Conservation (phyloP, 2,113 vertebrate genomes). For the Nestor notabilis region DNA sequence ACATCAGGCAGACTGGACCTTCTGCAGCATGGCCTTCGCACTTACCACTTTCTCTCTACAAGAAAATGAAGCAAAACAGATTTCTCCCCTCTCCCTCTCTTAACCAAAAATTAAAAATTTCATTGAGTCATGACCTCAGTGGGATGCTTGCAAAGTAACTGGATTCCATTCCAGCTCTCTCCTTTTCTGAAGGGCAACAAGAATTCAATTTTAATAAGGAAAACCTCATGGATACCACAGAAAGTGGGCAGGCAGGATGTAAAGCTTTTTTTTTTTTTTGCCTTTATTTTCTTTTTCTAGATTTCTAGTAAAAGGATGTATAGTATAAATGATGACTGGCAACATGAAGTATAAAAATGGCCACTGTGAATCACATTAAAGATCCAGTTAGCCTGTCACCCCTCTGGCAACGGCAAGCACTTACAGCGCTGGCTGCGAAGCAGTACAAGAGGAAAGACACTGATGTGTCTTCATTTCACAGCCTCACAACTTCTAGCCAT, state of each 20-base stretch:
- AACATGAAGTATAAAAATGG: background rate
- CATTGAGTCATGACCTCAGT: background rate
- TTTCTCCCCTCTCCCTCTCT: background rate
- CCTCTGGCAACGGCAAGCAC: background rate
- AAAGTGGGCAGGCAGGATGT: background rate
- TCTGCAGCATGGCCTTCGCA: background rate
- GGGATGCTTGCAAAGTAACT: background rate
- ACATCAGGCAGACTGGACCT: background rate
- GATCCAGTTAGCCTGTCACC: background rate
- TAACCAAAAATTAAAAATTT: background rate
- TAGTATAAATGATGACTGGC: background rate
- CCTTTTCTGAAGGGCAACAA: background rate
- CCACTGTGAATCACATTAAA: background rate
- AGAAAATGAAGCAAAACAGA: background rate
- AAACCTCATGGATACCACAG: background rate
- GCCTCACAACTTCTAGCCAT: background rate
- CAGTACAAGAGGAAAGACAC: background rate
- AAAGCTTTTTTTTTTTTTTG: background rate
- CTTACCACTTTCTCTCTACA: background rate
- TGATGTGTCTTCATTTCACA: accelerated
- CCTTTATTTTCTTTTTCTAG: background rate
- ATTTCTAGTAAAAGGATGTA: background rate
- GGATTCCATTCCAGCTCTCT: background rate
- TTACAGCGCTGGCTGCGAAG: background rate
- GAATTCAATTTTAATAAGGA: background rate